Evolutionary conservation across 2,888 invertebrate species (phyloP), one percentile per base, ranked within the genome.

Genomic region (Cremastinae sp.): DNA sequence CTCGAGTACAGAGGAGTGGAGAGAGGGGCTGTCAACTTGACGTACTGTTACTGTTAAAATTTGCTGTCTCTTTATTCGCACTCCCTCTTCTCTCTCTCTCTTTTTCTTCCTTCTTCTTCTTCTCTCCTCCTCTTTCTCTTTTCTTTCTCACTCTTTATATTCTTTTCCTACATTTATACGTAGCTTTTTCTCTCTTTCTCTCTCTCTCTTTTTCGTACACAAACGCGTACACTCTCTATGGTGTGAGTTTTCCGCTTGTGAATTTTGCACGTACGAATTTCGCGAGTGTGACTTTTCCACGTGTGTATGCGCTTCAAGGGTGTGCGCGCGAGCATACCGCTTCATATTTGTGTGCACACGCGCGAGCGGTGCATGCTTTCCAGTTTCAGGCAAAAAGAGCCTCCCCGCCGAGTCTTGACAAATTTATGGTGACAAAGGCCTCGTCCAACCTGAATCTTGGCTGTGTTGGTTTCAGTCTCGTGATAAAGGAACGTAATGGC

Each of bases 21-120:
- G 81, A 69, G 78, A 78, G 81, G 82, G 81, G 81, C 79, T 82
- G 84, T 81, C 85, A 82, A 82, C 83, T 84, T 87, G 88, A 89
- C 86, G 87, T 86, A 88, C 88, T 84, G 86, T 87, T 87, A 86
- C 86, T 84, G 87, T 87, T 87, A 85, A 79, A 87, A 86, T 85
- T 86, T 86, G 80, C 83, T 83, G 77, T 79, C 78, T 28, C 28
- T 28, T 28, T n/a, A n/a, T n/a, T n/a, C n/a, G n/a, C 68, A n/a
- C n/a, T n/a, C n/a, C n/a, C n/a, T n/a, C n/a, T n/a, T n/a, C n/a
- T n/a, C n/a, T 28, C 28, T 28, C 28, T 3, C 28, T 28, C 28
- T 28, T 28, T 28, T 28, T 28, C 28, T 28, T 3, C 28, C 2
- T 28, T 5, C 5, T 28, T 28, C 28, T 28, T 5, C 5, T 5